Percentiles rank a stretch among this genome's conserved stretches.
These are phyloP conservation scores for Eulacestoma nigropectus DNA, from an alignment of 2,113 vertebrate genomes.

Conservation along the genomic window DNA sequence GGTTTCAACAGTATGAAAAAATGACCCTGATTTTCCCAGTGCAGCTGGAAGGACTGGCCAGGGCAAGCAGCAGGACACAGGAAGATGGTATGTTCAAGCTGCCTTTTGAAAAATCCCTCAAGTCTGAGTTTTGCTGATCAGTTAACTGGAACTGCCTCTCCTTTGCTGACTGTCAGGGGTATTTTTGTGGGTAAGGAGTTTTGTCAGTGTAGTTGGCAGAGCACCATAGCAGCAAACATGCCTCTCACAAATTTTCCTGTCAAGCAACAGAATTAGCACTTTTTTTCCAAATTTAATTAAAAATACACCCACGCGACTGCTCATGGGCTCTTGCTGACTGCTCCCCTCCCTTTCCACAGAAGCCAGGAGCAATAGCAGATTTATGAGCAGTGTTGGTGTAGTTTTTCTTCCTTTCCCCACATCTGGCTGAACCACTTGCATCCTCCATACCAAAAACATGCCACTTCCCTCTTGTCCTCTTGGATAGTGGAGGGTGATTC, in stretches of 20 bases:
- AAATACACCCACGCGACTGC: background rate
- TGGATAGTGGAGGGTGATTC: background rate
- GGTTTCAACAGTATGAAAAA: background rate
- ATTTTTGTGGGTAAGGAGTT: background rate
- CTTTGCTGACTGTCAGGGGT: background rate
- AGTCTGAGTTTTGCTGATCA: background rate
- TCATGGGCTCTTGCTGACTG: background rate
- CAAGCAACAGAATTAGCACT: background rate
- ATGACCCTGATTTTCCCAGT: background rate
- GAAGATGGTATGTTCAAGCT: accelerated
- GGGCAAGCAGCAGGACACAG: background rate
- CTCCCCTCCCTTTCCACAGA: background rate
- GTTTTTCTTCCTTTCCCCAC: background rate
- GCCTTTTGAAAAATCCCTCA: background rate
- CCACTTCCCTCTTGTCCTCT: background rate
- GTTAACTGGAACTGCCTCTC: background rate
- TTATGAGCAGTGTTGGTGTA: background rate
- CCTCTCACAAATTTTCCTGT: background rate
- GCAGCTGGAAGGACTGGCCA: background rate
- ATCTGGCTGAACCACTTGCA: background rate
- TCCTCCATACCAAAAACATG: background rate
- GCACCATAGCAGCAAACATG: background rate
- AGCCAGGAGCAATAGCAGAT: background rate
- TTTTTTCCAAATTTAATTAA: background rate
- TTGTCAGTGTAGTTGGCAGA: background rate